Percentiles rank a stretch among this genome's conserved stretches.
Conservation (phyloP, 2,113 vertebrate species). For the Neopipo cinnamomea region DNA sequence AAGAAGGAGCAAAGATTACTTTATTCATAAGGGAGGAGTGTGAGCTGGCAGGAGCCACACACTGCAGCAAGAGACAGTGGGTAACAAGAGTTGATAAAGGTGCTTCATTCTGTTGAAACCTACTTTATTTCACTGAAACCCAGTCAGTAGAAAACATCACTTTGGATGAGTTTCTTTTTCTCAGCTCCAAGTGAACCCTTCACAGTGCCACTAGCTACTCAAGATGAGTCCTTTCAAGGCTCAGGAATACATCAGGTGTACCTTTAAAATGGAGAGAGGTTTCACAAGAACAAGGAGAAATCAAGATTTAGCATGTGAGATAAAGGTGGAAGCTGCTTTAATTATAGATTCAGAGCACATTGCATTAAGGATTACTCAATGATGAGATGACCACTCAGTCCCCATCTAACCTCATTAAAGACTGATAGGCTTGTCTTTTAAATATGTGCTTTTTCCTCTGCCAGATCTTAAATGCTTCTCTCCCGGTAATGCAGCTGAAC, state of each 20-base stretch:
- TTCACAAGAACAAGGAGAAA: constrained; percentile 37
- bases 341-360: constrained; percentile 20
- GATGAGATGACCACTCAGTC: constrained; percentile 41
- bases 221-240: neutral
- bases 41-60: neutral
- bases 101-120: neutral
- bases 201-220: neutral
- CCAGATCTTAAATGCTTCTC: constrained; percentile 43
- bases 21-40: neutral
- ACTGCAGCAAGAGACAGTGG: neutral
- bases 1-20: neutral
- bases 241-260: neutral
- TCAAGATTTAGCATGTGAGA: neutral
- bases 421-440: constrained; percentile 31
- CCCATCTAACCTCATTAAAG: constrained; percentile 40
- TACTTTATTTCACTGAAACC: neutral
- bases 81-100: neutral
- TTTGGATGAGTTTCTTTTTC: neutral
- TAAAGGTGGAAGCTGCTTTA: constrained; percentile 41
- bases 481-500: constrained; percentile 11
- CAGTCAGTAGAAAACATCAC: neutral
- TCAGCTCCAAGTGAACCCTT: neutral
- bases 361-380: constrained; percentile 42
- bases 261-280: neutral
- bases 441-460: constrained; percentile 13